phyloP scores from a whole-genome alignment of 1,140 invertebrate genomes.

The Drosophila prosaltans region DNA sequence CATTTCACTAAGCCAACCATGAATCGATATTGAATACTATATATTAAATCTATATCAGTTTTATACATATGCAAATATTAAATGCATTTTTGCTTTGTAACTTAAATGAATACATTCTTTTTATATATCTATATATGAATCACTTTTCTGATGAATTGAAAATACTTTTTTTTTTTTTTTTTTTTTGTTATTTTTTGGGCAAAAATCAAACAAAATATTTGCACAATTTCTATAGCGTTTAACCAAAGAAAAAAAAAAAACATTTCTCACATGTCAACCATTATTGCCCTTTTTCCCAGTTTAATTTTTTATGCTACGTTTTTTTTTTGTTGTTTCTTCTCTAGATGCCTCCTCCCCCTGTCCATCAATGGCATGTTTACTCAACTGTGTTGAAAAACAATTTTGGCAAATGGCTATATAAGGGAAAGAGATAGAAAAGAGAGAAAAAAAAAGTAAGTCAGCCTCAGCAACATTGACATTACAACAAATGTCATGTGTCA shows the following conservation, averaged over 20 bases:
- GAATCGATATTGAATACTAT: too few species aligned
- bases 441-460: constrained; percentile 39
- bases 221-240: constrained; percentile 18
- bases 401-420: constrained; percentile 66
- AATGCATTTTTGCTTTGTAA: neutral
- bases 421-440: neutral
- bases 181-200: constrained; percentile 19
- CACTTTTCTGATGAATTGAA: constrained; percentile 12
- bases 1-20: too few species aligned
- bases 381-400: constrained; percentile 81
- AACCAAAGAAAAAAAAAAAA: constrained; percentile 16
- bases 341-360: neutral
- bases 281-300: constrained; percentile 29
- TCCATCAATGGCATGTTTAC: constrained; percentile 60
- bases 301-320: constrained; percentile 42
- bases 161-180: neutral
- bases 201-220: constrained; percentile 40
- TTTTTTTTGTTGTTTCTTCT: constrained; percentile 53
- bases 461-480: constrained; percentile 50
- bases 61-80: neutral
- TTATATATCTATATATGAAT: constrained; percentile 18
- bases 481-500: constrained; percentile 79
- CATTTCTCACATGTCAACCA: constrained; percentile 36
- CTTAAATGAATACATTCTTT: neutral
- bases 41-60: neutral